phyloP scores from a whole-genome alignment of 2,888 invertebrate genomes.

The Bursaphelenchus okinawaensis region DNA sequence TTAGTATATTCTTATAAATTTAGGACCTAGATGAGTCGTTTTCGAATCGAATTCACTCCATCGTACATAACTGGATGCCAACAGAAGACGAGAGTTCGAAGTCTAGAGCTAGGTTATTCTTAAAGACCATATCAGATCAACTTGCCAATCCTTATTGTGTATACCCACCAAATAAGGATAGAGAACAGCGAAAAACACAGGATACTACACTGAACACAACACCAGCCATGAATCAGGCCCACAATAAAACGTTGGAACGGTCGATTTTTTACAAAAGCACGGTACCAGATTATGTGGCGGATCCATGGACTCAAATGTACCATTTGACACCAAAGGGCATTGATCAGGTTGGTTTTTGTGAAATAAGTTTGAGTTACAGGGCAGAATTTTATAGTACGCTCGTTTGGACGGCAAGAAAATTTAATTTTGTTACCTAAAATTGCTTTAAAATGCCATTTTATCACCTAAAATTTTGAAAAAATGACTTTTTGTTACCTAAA shows the following conservation, averaged over 20 bases:
- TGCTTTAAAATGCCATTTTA: no score
- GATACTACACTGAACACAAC: not conserved
- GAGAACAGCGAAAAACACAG: not conserved
- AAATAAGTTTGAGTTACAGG: no score
- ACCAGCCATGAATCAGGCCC: not conserved
- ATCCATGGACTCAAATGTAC: slow-evolving; percentile 4
- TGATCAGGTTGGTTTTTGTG: slow-evolving; percentile 5
- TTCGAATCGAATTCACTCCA: not conserved
- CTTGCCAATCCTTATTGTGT: not conserved
- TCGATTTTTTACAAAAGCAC: not conserved
- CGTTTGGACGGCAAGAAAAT: no score
- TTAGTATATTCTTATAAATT: not conserved
- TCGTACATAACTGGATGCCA: not conserved
- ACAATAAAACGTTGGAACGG: not conserved
- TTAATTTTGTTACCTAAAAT: no score
- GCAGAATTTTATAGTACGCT: no score
- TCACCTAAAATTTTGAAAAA: no score
- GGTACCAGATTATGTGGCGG: slow-evolving; percentile 6
- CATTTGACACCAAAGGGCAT: slow-evolving; percentile 9
- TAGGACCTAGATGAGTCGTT: not conserved
- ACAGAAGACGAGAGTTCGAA: not conserved
- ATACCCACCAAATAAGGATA: not conserved
- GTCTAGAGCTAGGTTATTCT: not conserved
- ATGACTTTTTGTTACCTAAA: no score
- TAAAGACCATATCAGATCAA: not conserved